A percentile compares a stretch with the other conserved stretches of the same genome.
phyloP scores from a whole-genome alignment of 2,113 vertebrate genomes.

The Tylochromis polylepis region DNA sequence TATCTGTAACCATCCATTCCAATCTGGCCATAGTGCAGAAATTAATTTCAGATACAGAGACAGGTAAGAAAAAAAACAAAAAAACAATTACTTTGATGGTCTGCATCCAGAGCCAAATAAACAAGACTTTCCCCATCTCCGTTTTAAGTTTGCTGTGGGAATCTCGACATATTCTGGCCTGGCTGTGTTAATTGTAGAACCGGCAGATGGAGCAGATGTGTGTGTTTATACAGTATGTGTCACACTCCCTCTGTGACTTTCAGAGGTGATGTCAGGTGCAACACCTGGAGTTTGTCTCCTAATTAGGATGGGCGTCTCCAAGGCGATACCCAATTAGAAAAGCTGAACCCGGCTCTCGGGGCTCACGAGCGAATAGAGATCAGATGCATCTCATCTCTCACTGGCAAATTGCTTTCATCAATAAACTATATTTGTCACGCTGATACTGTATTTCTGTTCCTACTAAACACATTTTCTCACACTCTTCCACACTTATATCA shows the following conservation, averaged over 20 bases:
- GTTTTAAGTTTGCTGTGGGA: not conserved
- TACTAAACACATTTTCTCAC: not conserved
- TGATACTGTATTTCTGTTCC: not conserved
- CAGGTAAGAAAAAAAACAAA: not conserved
- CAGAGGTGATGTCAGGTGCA: conserved; percentile 33
- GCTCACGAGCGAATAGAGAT: conserved; percentile 11
- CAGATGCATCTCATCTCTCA: conserved; percentile 22
- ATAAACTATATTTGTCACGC: not conserved
- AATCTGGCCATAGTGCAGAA: not conserved
- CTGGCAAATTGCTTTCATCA: conserved; percentile 8
- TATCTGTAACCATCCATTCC: not conserved
- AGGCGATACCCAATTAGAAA: conserved; percentile 48
- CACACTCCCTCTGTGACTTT: conserved; percentile 21
- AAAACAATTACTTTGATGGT: not conserved
- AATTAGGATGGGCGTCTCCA: conserved; percentile 48
- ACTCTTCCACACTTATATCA: not conserved
- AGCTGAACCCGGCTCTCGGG: conserved; percentile 8
- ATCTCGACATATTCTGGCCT: not conserved
- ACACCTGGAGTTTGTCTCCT: conserved; percentile 43
- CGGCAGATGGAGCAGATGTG: conserved; percentile 28
- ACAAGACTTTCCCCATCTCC: not conserved
- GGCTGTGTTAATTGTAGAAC: not conserved
- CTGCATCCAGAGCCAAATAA: not conserved
- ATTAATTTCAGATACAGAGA: not conserved
- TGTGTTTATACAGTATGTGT: not conserved